Evolutionary conservation across 2,113 vertebrate species (phyloP).

Genomic region (Atherinomorus stipes): DNA sequence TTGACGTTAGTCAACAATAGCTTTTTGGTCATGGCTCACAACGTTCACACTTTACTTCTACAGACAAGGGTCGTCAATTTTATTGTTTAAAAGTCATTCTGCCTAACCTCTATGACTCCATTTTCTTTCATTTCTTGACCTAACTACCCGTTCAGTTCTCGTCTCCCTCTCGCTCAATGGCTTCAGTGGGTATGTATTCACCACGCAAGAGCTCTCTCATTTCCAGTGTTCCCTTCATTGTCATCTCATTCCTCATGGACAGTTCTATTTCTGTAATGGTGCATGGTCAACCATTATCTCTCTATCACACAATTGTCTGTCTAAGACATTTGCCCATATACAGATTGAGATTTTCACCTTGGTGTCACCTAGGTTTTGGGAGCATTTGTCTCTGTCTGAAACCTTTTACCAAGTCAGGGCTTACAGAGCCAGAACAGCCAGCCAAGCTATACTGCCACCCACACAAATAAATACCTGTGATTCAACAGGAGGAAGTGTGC

Average conservation of each 20-base stretch:
- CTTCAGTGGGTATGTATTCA: conserved; percentile 72
- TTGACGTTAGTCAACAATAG: conserved; percentile 80
- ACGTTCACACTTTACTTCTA: conserved; percentile 74
- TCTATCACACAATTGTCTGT: conserved; percentile 62
- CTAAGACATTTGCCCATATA: conserved; percentile 63
- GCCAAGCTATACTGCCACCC: conserved; percentile 38
- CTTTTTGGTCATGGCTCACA: conserved; percentile 81
- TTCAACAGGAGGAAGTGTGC: conserved; percentile 62
- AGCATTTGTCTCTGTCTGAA: conserved; percentile 28
- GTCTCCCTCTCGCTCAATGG: conserved; percentile 56
- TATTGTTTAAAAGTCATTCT: conserved; percentile 88
- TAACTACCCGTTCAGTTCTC: conserved; percentile 82
- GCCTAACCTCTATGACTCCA: conserved; percentile 83
- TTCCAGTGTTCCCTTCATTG: conserved; percentile 66
- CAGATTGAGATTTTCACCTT: conserved; percentile 73
- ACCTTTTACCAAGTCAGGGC: conserved; percentile 18
- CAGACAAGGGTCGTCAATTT: conserved; percentile 82
- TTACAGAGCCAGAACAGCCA: conserved; percentile 26
- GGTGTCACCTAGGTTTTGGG: conserved; percentile 56
- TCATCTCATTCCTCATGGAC: conserved; percentile 76
- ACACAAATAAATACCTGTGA: conserved; percentile 66
- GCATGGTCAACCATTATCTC: conserved; percentile 74
- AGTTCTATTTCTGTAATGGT: conserved; percentile 77
- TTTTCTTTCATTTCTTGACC: conserved; percentile 85
- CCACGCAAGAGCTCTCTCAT: conserved; percentile 73